Evolutionary conservation across 2,797 vertebrate species (phyloP).

Genomic region (Monodelphis domestica): DNA sequence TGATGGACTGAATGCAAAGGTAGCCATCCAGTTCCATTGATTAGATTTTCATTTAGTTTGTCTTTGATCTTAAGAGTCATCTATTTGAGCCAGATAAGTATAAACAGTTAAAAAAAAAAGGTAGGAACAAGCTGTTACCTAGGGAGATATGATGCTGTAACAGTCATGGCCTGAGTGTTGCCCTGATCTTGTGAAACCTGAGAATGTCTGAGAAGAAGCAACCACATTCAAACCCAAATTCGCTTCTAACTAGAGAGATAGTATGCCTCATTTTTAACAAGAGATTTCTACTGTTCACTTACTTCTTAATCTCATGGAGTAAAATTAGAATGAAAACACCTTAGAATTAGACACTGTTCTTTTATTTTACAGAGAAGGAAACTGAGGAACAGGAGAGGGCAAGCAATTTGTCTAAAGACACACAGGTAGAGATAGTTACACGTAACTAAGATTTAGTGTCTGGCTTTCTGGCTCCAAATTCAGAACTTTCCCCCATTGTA

Average conservation of each 20-base stretch:
- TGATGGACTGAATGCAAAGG: not conserved
- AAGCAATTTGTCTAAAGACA: not conserved
- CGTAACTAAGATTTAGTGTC: not conserved
- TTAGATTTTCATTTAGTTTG: not conserved
- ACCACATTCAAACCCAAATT: not conserved
- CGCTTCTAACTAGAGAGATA: not conserved
- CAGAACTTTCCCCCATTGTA: not conserved
- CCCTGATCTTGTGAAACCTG: not conserved
- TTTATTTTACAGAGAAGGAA: not conserved
- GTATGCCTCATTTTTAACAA: not conserved
- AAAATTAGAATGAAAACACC: not conserved
- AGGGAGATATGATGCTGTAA: not conserved
- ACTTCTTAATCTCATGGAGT: not conserved
- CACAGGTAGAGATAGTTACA: not conserved
- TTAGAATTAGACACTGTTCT: not conserved
- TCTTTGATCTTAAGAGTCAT: not conserved
- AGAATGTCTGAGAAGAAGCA: not conserved
- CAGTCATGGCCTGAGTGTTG: not conserved
- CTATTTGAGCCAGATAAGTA: not conserved
- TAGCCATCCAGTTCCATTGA: not conserved
- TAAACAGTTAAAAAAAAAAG: not conserved
- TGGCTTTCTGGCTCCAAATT: not conserved
- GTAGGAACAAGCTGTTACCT: not conserved
- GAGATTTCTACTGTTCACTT: not conserved
- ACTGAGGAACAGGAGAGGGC: too few species aligned